Base-by-base conservation (phyloP, 2,797 vertebrate genomes). In the Xenopus petersii region DNA sequence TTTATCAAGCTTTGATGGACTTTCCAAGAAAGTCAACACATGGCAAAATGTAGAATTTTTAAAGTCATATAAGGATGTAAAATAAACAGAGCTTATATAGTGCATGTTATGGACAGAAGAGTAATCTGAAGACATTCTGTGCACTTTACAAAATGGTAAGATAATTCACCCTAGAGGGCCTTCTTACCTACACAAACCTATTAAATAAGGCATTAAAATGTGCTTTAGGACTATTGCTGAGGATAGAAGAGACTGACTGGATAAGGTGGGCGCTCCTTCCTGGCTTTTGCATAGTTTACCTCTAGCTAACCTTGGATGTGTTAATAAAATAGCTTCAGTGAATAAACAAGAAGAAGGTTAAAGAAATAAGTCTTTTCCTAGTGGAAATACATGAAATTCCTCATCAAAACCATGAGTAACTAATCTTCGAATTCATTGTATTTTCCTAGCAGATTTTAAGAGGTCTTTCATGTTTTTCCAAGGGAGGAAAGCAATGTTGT, bases 401-500 rank as follows among this genome's bases (percentile, higher is more conserved):
- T 91, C 82, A 81, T 84, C 73, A 82, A 83, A 87, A 84, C 86
- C 86, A 87, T 84, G 80, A 88, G 84, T 90, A 89, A 83, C 73
- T 84, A 89, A 91, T 89, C 89, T 87, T 85, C 82, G 87, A 84
- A 88, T 85, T 82, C 86, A 91, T 91, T 87, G 84, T 86, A 90
- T 88, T 90, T 85, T 84, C 84, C 86, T 81, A 87, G 81, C 83
- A 89, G 87, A 89, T 90, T 91, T 91, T 90, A 86, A 84, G 82
- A 84, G 82, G 67, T 93, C 92, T 93, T 89, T 94, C 91, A 93
- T 85, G 87, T 82, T 91, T 92, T 77, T 92, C 89, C 87, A 84
- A 89, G 85, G 85, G 85, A 84, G 83, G 81, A 70, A 86, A 88
- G 78, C 83, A 87, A 88, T 87, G 85, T 83, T 83, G 84, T 84